Conservation (phyloP, 2,113 vertebrate genomes). For the Peucedramus taeniatus region DNA sequence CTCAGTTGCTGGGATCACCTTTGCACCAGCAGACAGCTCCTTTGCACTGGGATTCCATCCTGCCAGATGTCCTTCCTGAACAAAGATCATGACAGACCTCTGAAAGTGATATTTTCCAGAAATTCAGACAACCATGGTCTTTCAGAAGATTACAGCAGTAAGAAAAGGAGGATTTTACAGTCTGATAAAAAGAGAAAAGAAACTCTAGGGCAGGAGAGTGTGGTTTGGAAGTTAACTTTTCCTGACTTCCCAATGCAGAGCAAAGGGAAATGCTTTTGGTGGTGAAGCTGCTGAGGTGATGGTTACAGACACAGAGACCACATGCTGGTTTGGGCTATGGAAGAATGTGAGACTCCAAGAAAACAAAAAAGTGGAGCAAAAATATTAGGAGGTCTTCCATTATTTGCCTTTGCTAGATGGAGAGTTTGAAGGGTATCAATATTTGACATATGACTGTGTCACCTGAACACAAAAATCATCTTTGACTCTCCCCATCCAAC, state of each 20-base stretch:
- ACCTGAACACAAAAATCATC: background rate
- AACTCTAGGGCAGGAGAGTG: background rate
- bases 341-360: background rate
- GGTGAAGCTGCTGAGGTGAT: background rate
- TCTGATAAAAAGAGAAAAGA: background rate
- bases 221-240: background rate
- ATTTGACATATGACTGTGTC: fast-evolving
- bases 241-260: background rate
- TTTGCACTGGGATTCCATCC: background rate
- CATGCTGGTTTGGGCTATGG: background rate
- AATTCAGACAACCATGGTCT: fast-evolving
- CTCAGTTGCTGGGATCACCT: background rate
- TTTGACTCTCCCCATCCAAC: background rate
- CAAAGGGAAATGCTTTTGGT: background rate
- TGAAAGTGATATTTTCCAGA: background rate
- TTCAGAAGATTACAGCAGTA: background rate
- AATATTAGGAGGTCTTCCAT: background rate
- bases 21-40: background rate
- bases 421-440: background rate
- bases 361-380: background rate
- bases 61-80: background rate
- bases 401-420: background rate
- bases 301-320: background rate
- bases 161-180: background rate
- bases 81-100: background rate